A percentile compares a stretch with the other conserved stretches of the same genome.
These are phyloP conservation scores for Brevimyrus niger DNA, from an alignment of 2,113 vertebrate species.

Conservation along the genomic window DNA sequence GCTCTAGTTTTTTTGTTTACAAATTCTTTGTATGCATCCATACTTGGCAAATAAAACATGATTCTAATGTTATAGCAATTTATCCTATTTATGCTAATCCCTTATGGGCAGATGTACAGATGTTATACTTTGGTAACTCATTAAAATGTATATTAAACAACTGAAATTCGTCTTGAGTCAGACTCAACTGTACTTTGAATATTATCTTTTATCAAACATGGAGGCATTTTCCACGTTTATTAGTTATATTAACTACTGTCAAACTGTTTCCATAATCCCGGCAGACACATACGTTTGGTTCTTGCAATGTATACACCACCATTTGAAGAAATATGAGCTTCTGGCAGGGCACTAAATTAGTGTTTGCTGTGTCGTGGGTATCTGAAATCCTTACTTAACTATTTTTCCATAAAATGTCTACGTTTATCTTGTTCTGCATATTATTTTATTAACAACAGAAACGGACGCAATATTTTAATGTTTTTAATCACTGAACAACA, in stretches of 20 bases:
- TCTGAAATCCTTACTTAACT: background rate
- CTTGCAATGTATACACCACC: background rate
- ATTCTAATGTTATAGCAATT: slow-evolving; percentile 25
- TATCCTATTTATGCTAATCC: background rate
- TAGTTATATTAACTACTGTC: background rate
- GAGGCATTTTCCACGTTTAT: background rate
- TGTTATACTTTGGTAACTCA: slow-evolving; percentile 50
- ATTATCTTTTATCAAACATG: background rate
- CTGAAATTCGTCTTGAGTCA: slow-evolving; percentile 7
- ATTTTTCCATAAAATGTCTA: background rate
- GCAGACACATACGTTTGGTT: background rate
- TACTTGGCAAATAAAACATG: background rate
- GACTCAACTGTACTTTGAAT: background rate
- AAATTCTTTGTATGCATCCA: background rate
- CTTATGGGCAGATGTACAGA: no score
- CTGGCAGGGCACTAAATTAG: background rate
- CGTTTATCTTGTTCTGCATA: background rate
- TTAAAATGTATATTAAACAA: slow-evolving; percentile 5
- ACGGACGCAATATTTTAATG: background rate
- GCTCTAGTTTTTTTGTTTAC: background rate
- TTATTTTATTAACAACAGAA: background rate
- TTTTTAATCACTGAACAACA: background rate
- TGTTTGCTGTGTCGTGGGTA: background rate
- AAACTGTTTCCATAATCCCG: background rate
- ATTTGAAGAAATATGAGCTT: background rate